Conservation (phyloP, 2,797 vertebrate genomes). For the Notoglanidium macrostoma region DNA sequence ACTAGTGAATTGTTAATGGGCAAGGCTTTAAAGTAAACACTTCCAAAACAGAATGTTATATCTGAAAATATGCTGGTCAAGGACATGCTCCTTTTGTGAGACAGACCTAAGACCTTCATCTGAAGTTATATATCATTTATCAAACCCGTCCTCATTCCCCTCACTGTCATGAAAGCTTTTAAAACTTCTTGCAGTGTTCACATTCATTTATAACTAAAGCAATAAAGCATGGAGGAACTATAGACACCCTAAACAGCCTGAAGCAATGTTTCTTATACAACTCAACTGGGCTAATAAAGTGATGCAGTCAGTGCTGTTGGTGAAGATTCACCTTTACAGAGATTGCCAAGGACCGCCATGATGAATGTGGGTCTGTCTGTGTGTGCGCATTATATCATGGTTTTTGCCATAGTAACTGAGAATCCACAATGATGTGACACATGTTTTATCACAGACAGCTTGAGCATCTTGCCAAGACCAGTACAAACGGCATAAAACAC, state of each 20-base stretch:
- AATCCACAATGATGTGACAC: slow-evolving; percentile 31
- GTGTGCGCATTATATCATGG: not conserved
- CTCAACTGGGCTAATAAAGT: slow-evolving; percentile 12
- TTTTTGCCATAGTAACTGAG: slow-evolving; percentile 20
- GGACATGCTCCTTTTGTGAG: not conserved
- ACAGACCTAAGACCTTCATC: not conserved
- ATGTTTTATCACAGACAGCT: slow-evolving; percentile 28
- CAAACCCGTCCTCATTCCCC: slow-evolving; percentile 25
- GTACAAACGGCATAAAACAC: not conserved
- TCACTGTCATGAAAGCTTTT: not conserved
- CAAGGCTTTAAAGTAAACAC: not conserved
- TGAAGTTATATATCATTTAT: not conserved
- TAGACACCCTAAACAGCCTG: not conserved
- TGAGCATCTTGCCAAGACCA: slow-evolving; percentile 1
- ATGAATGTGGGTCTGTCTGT: not conserved
- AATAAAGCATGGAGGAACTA: slow-evolving; percentile 32
- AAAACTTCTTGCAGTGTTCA: not conserved
- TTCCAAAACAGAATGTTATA: not conserved
- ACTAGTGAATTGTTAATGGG: not conserved
- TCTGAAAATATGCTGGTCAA: not conserved
- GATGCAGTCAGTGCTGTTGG: slow-evolving; percentile 21
- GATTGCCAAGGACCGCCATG: not conserved
- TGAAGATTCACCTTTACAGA: slow-evolving; percentile 41
- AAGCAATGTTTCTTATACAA: slow-evolving; percentile 4
- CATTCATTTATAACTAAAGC: slow-evolving; percentile 28